phyloP scores from a whole-genome alignment of 2,888 invertebrate species.

The Amphiduros pacificus region DNA sequence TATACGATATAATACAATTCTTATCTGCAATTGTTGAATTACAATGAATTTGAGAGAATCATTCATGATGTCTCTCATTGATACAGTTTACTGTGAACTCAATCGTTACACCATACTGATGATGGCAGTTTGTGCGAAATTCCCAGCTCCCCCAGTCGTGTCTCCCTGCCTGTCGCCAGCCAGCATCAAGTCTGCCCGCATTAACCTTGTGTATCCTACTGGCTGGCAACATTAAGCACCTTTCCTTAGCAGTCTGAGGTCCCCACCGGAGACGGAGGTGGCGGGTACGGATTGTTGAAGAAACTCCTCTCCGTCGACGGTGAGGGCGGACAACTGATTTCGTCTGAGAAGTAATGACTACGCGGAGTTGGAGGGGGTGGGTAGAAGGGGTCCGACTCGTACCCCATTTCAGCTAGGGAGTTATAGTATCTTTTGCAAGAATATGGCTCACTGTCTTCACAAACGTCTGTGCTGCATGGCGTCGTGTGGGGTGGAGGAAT shows the following conservation, averaged over 20 bases:
- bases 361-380: conserved; percentile 78
- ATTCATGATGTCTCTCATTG: too few relatives aligned
- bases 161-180: too few relatives aligned
- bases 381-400: conserved; percentile 70
- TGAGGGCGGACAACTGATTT: conserved; percentile 64
- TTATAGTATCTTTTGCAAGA: conserved; percentile 23
- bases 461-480: conserved; percentile 91
- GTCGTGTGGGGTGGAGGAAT: conserved; percentile 85
- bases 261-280: conserved; percentile 77
- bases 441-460: conserved; percentile 67
- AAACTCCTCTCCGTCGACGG: conserved; percentile 71
- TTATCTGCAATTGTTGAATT: too few relatives aligned
- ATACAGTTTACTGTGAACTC: too few relatives aligned
- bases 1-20: too few relatives aligned
- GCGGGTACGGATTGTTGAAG: conserved; percentile 76
- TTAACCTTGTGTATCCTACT: too few relatives aligned
- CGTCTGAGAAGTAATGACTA: conserved; percentile 75
- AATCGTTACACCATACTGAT: too few relatives aligned
- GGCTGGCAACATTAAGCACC: too few relatives aligned
- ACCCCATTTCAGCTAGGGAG: conserved; percentile 63
- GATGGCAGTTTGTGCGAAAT: too few relatives aligned
- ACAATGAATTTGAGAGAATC: too few relatives aligned
- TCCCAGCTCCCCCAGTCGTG: too few relatives aligned
- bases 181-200: too few relatives aligned
- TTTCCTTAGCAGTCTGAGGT: conserved; percentile 48